A percentile compares a stretch with the other conserved stretches of the same genome.
phyloP scores from a whole-genome alignment of 1,140 invertebrate species.

The Drosophila bocqueti region DNA sequence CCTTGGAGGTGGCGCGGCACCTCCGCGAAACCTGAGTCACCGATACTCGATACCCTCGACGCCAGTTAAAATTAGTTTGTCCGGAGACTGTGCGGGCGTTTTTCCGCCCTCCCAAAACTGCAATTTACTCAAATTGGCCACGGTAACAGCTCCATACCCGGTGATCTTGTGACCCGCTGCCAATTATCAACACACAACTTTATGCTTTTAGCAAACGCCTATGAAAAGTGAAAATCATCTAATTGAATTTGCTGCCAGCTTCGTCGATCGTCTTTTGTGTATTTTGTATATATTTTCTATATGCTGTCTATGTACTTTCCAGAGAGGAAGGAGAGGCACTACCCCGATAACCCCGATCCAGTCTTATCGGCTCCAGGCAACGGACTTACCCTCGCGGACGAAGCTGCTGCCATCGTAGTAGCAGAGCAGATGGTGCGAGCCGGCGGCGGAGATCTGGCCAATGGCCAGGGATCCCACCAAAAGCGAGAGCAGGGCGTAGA shows the following conservation, averaged over 20 bases:
- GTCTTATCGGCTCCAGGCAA: conserved; percentile 20
- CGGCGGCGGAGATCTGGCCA: conserved; percentile 65
- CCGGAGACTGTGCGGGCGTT: conserved; percentile 15
- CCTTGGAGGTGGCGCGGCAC: conserved; percentile 27
- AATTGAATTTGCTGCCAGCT: conserved; percentile 37
- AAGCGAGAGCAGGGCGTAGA: conserved; percentile 70
- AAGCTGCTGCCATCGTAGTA: conserved; percentile 89
- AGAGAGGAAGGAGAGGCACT: neutral
- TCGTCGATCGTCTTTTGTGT: neutral
- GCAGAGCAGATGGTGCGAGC: conserved; percentile 87
- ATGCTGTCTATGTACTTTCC: neutral
- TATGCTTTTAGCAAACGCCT: conserved; percentile 45
- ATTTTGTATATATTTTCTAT: neutral
- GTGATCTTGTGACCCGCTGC: conserved; percentile 53
- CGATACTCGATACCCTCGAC: conserved; percentile 16
- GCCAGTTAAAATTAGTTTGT: conserved; percentile 55
- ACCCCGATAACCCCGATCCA: conserved; percentile 36
- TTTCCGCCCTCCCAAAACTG: conserved; percentile 11
- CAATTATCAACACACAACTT: conserved; percentile 33
- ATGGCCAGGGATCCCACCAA: conserved; percentile 78
- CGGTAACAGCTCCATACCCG: neutral
- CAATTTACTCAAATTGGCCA: conserved; percentile 37
- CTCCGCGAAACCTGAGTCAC: conserved; percentile 44
- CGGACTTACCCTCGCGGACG: conserved; percentile 88
- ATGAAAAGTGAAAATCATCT: conserved; percentile 67